Conservation (phyloP, 1,140 invertebrate genomes). For the Pseudomyrmex sp. region DNA sequence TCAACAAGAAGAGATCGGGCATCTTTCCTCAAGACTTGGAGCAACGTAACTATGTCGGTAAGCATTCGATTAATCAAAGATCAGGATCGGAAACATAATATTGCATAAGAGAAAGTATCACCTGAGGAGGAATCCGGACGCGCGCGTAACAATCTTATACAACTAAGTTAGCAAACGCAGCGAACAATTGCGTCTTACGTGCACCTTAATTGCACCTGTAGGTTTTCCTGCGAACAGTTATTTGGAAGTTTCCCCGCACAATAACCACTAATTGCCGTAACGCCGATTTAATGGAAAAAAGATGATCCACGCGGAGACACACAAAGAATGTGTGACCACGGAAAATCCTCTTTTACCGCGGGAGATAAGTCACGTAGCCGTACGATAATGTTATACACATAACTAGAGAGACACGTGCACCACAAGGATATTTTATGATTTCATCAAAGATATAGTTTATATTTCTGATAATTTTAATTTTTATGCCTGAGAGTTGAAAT, state of each 20-base stretch:
- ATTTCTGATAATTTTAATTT: background rate
- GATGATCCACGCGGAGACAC: slow-evolving; percentile 12
- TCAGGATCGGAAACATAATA: too few species aligned
- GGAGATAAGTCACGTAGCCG: slow-evolving; percentile 50
- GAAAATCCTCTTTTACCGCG: slow-evolving; percentile 70
- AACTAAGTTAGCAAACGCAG: background rate
- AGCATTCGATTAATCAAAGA: slow-evolving; percentile 76
- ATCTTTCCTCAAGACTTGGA: slow-evolving; percentile 87
- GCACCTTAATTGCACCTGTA: background rate
- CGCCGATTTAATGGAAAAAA: background rate
- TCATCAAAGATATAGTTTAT: slow-evolving; percentile 56
- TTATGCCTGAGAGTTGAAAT: slow-evolving; percentile 35
- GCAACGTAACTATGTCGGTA: slow-evolving; percentile 92
- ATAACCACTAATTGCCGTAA: slow-evolving; percentile 3
- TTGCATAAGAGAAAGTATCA: too few species aligned
- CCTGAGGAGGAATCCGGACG: too few species aligned
- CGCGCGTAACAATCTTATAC: too few species aligned
- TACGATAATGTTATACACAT: slow-evolving; percentile 3
- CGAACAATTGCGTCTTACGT: background rate
- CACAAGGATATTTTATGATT: slow-evolving; percentile 65
- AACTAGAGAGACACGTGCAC: slow-evolving; percentile 54
- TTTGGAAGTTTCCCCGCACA: slow-evolving; percentile 19
- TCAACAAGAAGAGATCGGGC: slow-evolving; percentile 79
- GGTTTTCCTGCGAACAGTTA: background rate
- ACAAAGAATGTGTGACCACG: slow-evolving; percentile 26